phyloP scores from a whole-genome alignment of 2,888 invertebrate genomes.

The Melanotus villosus region DNA sequence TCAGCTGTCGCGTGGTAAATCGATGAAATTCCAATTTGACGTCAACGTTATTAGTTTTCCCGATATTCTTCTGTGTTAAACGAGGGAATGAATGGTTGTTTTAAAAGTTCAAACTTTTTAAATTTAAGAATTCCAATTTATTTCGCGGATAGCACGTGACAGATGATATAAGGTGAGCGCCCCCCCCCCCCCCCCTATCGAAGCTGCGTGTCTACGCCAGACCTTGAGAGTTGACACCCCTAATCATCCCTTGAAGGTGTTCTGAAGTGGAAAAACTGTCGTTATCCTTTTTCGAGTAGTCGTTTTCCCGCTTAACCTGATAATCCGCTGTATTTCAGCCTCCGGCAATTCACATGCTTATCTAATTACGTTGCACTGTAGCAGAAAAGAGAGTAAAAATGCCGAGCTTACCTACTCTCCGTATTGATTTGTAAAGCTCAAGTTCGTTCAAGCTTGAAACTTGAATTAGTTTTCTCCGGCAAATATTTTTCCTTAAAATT shows the following conservation, averaged over 20 bases:
- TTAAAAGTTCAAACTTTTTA: slow-evolving; percentile 57
- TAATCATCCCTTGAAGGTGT: slow-evolving; percentile 43
- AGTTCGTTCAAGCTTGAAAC: slow-evolving; percentile 32
- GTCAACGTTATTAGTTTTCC: slow-evolving; percentile 59
- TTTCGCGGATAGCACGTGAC: slow-evolving; percentile 53
- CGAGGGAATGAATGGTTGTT: slow-evolving; percentile 53
- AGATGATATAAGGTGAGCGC: slow-evolving; percentile 51
- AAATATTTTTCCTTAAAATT: slow-evolving; percentile 31
- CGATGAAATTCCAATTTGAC: slow-evolving; percentile 63
- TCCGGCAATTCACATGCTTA: slow-evolving; percentile 40
- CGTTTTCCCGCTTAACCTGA: slow-evolving; percentile 38
- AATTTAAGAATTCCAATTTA: slow-evolving; percentile 58
- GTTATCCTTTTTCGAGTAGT: slow-evolving; percentile 46
- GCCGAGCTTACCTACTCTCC: slow-evolving; percentile 19
- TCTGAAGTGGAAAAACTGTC: slow-evolving; percentile 47
- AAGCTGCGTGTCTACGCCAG: slow-evolving; percentile 46
- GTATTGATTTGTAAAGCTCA: slow-evolving; percentile 32
- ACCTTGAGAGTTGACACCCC: slow-evolving; percentile 42
- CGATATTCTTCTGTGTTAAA: slow-evolving; percentile 54
- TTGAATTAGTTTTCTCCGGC: slow-evolving; percentile 26
- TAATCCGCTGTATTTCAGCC: slow-evolving; percentile 33
- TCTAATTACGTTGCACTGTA: slow-evolving; percentile 35
- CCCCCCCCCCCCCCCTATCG: slow-evolving; percentile 36
- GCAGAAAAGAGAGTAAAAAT: slow-evolving; percentile 18
- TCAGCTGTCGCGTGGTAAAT: slow-evolving; percentile 57